Conservation (phyloP, 2,888 invertebrate genomes). For the Sphecodes monilicornis region DNA sequence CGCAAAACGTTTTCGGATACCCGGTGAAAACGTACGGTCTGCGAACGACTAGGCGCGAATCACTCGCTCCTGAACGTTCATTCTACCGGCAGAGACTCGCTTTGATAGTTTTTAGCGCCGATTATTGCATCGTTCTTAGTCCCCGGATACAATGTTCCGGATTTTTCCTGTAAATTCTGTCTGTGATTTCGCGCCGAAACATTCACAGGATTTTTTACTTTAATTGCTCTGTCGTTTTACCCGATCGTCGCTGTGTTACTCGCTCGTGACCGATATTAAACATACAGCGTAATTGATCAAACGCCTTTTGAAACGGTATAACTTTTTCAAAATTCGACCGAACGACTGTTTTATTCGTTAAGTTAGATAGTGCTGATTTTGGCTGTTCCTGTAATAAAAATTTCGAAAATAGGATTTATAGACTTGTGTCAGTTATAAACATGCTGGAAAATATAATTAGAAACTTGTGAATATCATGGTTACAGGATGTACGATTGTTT, state of each 20-base stretch:
- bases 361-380: not conserved
- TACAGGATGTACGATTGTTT: too few relatives aligned
- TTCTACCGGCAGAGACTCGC: not conserved
- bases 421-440: too few relatives aligned
- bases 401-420: not conserved
- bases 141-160: not conserved
- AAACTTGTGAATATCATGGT: too few relatives aligned
- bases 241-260: not conserved
- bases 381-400: not conserved
- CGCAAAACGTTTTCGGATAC: slow-evolving; percentile 19
- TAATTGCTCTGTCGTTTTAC: not conserved
- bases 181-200: not conserved
- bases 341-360: not conserved
- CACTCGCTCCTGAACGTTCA: not conserved
- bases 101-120: not conserved
- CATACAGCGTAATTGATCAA: not conserved
- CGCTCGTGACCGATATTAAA: not conserved
- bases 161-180: not conserved
- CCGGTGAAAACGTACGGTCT: slow-evolving; percentile 2
- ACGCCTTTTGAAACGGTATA: not conserved
- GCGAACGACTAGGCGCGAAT: slow-evolving; percentile 4
- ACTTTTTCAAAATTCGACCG: not conserved
- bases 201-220: not conserved
- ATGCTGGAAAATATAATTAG: too few relatives aligned
- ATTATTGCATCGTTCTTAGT: slow-evolving; percentile 1